Percentiles rank a stretch among this genome's conserved stretches.
phyloP scores from a whole-genome alignment of 2,888 invertebrate genomes.

The Ormyrus nitidulus region DNA sequence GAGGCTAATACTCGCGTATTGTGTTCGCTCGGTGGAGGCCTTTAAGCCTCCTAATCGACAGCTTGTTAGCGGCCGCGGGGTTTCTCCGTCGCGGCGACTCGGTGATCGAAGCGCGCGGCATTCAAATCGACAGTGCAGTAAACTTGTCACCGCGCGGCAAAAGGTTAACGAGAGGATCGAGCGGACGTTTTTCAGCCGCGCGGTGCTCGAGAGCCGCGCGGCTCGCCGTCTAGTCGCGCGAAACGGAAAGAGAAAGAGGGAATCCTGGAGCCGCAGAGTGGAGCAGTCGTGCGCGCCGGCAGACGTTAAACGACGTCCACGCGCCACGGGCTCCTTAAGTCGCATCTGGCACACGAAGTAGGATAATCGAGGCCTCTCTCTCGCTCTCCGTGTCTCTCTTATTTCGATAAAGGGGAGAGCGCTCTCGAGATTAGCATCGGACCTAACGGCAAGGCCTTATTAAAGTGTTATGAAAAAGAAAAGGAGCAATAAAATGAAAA shows the following conservation, averaged over 20 bases:
- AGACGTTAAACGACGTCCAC: conserved; percentile 42
- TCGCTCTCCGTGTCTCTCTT: conserved; percentile 20
- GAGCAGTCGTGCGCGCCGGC: conserved; percentile 39
- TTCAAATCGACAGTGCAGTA: conserved; percentile 50
- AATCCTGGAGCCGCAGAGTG: conserved; percentile 1
- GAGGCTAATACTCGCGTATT: conserved; percentile 43
- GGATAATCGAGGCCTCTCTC: conserved; percentile 40
- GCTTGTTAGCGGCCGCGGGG: conserved; percentile 47
- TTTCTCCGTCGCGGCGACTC: conserved; percentile 20
- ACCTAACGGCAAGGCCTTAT: conserved; percentile 18
- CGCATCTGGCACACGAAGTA: conserved; percentile 43
- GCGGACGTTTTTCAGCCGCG: conserved; percentile 39
- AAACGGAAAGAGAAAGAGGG: conserved; percentile 12
- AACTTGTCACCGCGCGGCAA: conserved; percentile 47
- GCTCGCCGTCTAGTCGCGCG: neutral
- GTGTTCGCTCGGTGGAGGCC: conserved; percentile 10
- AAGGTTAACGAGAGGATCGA: conserved; percentile 54
- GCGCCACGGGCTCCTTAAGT: conserved; percentile 31
- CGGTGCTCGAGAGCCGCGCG: conserved; percentile 13
- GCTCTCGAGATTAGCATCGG: conserved; percentile 25
- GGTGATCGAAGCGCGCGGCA: conserved; percentile 34
- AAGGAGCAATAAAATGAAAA: neutral
- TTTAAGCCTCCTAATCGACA: conserved; percentile 54
- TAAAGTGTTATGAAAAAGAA: conserved; percentile 22
- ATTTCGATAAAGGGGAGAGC: conserved; percentile 25